phyloP scores from a whole-genome alignment of 2,888 invertebrate species.

The Pogonocherus hispidulus region DNA sequence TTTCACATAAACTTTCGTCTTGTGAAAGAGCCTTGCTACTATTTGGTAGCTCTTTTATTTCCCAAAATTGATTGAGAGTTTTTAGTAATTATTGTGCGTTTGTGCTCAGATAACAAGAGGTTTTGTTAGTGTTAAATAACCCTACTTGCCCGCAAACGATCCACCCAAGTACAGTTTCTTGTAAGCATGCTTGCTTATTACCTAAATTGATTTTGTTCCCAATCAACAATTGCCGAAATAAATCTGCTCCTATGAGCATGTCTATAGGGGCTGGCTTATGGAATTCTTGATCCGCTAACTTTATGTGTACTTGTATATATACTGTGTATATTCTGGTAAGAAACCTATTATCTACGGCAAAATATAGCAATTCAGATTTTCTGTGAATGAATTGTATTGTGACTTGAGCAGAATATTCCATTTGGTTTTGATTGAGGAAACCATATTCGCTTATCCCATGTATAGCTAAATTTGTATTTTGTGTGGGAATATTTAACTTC shows the following conservation, averaged over 20 bases:
- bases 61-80: too few relatives aligned
- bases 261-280: not conserved
- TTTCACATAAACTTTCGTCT: too few relatives aligned
- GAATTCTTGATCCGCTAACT: not conserved
- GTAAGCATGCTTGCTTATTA: too few relatives aligned
- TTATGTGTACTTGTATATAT: too few relatives aligned
- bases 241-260: slow-evolving; percentile 27
- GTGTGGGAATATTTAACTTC: slow-evolving; percentile 3
- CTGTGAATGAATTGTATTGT: too few relatives aligned
- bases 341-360: too few relatives aligned
- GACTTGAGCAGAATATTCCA: not conserved
- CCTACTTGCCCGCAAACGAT: not conserved
- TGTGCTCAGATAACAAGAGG: not conserved
- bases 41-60: too few relatives aligned
- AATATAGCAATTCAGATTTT: too few relatives aligned
- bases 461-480: slow-evolving; percentile 22
- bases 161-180: not conserved
- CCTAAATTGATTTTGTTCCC: not conserved
- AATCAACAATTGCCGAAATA: not conserved
- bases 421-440: slow-evolving; percentile 23
- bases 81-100: not conserved
- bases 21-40: too few relatives aligned
- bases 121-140: not conserved
- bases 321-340: too few relatives aligned
- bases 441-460: slow-evolving; percentile 23